Evolutionary conservation across 2,888 invertebrate genomes (phyloP).

Genomic region (Cordilura impudica): DNA sequence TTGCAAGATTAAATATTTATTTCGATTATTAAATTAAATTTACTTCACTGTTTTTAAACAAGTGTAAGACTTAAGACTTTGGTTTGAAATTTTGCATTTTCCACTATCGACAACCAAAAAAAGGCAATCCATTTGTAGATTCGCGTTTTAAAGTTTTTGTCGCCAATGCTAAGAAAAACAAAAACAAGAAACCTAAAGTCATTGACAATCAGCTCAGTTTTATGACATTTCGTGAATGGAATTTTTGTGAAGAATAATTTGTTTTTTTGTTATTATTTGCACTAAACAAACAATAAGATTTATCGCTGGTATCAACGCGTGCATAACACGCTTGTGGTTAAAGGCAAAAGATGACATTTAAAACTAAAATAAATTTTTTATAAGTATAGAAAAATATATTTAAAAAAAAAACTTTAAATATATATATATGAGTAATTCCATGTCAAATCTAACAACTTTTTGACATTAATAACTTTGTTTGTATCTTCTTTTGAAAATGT

Average conservation of each 20-base stretch:
- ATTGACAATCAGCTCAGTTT: slow-evolving; percentile 48
- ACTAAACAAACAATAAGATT: slow-evolving; percentile 17
- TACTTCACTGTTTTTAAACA: neutral
- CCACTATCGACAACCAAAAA: neutral
- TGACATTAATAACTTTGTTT: too few relatives aligned
- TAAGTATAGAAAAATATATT: too few relatives aligned
- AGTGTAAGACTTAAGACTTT: neutral
- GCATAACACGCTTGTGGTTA: slow-evolving; percentile 56
- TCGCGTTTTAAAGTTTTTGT: too few relatives aligned
- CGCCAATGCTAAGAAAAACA: neutral
- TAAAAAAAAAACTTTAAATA: too few relatives aligned
- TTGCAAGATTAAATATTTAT: too few relatives aligned
- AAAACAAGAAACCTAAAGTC: slow-evolving; percentile 39
- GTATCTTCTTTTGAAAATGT: too few relatives aligned
- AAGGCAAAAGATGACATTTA: slow-evolving; percentile 55
- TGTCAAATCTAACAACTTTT: too few relatives aligned
- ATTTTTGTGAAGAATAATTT: slow-evolving; percentile 10
- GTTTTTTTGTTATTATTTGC: neutral
- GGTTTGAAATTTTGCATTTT: neutral
- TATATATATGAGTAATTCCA: too few relatives aligned
- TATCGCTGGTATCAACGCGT: slow-evolving; percentile 50
- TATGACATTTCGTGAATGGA: slow-evolving; percentile 57
- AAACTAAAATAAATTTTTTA: too few relatives aligned
- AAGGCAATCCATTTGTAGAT: neutral
- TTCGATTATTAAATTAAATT: neutral